Base-by-base conservation (phyloP, 2,113 vertebrate genomes). In the Rhegmatorhina hoffmannsi region DNA sequence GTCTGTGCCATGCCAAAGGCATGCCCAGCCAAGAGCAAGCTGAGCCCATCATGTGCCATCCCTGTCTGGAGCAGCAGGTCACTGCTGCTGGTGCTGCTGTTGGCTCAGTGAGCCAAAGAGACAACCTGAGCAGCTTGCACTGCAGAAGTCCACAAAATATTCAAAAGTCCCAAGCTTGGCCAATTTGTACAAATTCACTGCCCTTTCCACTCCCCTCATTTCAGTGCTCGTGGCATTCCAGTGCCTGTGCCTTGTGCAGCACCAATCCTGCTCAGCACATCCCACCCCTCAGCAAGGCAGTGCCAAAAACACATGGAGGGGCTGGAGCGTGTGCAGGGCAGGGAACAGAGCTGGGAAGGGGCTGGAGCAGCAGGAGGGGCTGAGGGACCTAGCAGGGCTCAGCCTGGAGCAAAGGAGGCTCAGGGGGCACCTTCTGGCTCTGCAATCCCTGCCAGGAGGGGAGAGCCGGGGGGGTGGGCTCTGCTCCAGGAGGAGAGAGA, bases 261-360 rank as follows among this genome's bases (percentile, higher is more conserved):
- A 4, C 29, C 0, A 3, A 15, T 60, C 28, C 33, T 26, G 24
- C 29, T 44, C 15, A 13, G 1, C n/a, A 9, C 0, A 0, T 17
- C 36, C 69, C 23, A 40, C 28, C 25, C 28, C 68, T 74, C 36
- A 89, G 68, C 26, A 52, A 28, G 52, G 46, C 19, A 40, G 13
- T 25, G 7, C 36, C 76, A 15, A 28, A 26, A 23, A 33, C 31
- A 18, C 34, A 7, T 7, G 0, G 23, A 66, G 53, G 23, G 33
- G 18, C 31, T 76, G 34, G 20, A 12, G 4, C 1, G 0, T 13
- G 23, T n/a, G 14, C 60, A 67, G 46, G 46, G 29, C 13, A 60
- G 9, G 36, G 36, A 67, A 52, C 0, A 0, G 59, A 36, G 25
- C 34, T 72, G 34, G 49, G 75, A 55, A 88, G 21, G 43, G 25